phyloP scores from a whole-genome alignment of 2,113 vertebrate species.

The Struthidea cinerea region DNA sequence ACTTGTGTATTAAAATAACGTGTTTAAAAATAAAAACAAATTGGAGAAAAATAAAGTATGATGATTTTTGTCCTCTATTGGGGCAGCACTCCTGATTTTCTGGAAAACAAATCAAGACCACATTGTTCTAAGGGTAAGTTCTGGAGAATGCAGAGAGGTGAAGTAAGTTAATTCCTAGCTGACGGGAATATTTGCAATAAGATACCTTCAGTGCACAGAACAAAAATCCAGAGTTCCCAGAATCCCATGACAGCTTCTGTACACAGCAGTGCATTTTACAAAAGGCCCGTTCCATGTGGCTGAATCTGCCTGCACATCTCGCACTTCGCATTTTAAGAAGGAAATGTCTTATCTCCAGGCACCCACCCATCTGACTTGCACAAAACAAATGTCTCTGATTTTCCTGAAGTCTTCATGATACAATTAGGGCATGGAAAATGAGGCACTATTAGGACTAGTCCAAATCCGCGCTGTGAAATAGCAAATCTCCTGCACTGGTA shows the following conservation, averaged over 20 bases:
- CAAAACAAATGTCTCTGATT: background rate
- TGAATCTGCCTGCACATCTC: background rate
- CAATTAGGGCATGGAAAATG: background rate
- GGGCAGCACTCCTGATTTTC: background rate
- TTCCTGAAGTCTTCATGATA: background rate
- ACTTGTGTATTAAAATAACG: background rate
- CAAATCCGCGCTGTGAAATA: background rate
- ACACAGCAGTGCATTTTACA: background rate
- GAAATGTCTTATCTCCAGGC: background rate
- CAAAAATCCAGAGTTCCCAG: background rate
- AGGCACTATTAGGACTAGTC: background rate
- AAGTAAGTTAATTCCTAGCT: background rate
- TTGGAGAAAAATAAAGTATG: background rate
- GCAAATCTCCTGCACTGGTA: background rate
- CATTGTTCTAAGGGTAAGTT: background rate
- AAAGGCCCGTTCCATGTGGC: background rate
- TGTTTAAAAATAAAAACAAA: conserved; percentile 45
- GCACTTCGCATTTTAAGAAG: background rate
- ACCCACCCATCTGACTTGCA: background rate
- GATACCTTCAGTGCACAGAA: background rate
- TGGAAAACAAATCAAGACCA: background rate
- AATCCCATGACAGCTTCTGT: background rate
- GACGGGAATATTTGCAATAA: background rate
- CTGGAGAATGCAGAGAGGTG: background rate
- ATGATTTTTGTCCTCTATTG: background rate